Percentiles rank a stretch among this genome's conserved stretches.
phyloP scores from a whole-genome alignment of 2,888 invertebrate genomes.

The Amphimallon solstitiale region DNA sequence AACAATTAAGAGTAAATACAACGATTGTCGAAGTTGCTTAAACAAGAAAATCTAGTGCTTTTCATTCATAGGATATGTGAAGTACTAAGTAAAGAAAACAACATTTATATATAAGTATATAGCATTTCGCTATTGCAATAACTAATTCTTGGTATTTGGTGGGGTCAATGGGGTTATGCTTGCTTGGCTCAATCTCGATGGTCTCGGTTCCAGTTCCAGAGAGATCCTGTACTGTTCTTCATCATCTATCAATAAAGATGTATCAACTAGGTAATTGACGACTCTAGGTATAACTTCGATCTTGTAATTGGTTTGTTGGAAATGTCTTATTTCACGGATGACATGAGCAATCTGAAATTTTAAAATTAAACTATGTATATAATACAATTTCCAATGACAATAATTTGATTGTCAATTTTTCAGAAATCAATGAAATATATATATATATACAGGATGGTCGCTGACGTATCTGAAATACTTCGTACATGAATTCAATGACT shows the following conservation, averaged over 20 bases:
- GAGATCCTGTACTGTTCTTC: slow-evolving; percentile 84
- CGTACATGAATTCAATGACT: too few relatives aligned
- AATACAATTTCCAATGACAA: too few relatives aligned
- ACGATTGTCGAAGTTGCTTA: slow-evolving; percentile 43
- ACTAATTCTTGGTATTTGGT: slow-evolving; percentile 22
- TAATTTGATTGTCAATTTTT: too few relatives aligned
- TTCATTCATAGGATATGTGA: slow-evolving; percentile 27
- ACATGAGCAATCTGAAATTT: slow-evolving; percentile 86
- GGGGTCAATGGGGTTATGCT: slow-evolving; percentile 30
- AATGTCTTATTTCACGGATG: slow-evolving; percentile 89
- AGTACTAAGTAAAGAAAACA: slow-evolving; percentile 14
- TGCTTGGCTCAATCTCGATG: slow-evolving; percentile 57
- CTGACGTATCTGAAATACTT: too few relatives aligned
- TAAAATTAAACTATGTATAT: too few relatives aligned
- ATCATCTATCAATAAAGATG: slow-evolving; percentile 79
- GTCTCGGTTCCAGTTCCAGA: slow-evolving; percentile 85
- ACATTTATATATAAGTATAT: slow-evolving; percentile 1
- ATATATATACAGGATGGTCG: too few relatives aligned
- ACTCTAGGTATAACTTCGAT: slow-evolving; percentile 87
- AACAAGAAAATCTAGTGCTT: slow-evolving; percentile 30
- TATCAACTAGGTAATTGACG: slow-evolving; percentile 82
- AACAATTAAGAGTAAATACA: slow-evolving; percentile 35
- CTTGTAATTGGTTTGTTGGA: slow-evolving; percentile 91
- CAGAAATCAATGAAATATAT: too few relatives aligned
- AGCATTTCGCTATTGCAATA: not conserved